Base-by-base conservation (phyloP, 2,113 vertebrate genomes). In the Xenopus borealis region DNA sequence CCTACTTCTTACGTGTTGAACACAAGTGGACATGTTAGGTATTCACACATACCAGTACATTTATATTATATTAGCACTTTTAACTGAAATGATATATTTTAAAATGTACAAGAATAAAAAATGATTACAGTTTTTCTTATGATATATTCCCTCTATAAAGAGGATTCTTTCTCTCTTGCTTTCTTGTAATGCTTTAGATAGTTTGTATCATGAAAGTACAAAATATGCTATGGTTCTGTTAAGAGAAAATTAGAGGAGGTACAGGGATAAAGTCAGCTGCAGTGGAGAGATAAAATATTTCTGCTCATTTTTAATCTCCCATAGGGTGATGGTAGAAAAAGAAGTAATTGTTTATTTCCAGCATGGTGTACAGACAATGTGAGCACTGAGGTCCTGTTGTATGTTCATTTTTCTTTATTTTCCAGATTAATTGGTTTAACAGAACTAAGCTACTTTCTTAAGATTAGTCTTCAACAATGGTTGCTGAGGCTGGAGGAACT, bases 281-380 rank as follows among this genome's bases (percentile, higher is more conserved):
- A 63, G 53, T 71, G 59, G 19, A 66, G 62, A 73, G 64, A 81
- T 84, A 81, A 79, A 79, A 47, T 79, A 85, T 82, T 83, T 79
- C 75, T 79, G 55, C 66, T 83, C 77, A 81, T 82, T 86, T 69
- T 86, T 82, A 82, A 84, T 88, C 57, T 81, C 73, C 27, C 76
- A 78, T 66, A 23, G 74, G 61, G 74, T 70, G 33, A 77, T 62
- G 27, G 74, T 70, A 77, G 78, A 71, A 81, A 66, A 75, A 46
- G 79, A 85, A 81, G 72, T 62, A 79, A 67, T 84, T 12, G 80
- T 76, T 82, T 82, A 79, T 83, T 83, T 82, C 83, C 80, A 83
- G 79, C 79, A 72, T 64, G 69, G 79, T 62, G 77, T 0, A 2
- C 66, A 79, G 76, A 83, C 66, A 78, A 80, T 79, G 70, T 79